Conservation (phyloP, 1,140 invertebrate species). For the Penaeus chinensis region DNA sequence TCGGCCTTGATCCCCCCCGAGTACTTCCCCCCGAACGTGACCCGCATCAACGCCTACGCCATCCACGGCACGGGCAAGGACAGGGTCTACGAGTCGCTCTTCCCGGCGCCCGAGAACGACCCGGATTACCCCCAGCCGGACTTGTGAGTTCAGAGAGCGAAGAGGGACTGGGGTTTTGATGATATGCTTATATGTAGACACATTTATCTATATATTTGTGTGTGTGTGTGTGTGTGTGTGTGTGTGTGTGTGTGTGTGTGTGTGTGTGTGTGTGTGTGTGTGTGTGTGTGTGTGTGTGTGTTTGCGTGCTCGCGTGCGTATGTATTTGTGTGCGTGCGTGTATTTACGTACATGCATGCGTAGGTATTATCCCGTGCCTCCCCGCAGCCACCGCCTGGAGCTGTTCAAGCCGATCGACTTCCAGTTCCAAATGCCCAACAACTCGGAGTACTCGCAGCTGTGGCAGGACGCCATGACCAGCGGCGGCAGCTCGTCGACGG, state of each 20-base stretch:
- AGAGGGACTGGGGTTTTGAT: no score
- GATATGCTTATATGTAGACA: no score
- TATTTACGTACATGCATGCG: background rate
- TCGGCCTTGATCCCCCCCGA: slow-evolving; percentile 67
- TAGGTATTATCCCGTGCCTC: background rate
- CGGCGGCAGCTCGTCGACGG: background rate
- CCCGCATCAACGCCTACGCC: slow-evolving; percentile 72
- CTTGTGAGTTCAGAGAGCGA: slow-evolving; percentile 66
- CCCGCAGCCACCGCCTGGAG: slow-evolving; percentile 37
- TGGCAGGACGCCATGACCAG: slow-evolving; percentile 42
- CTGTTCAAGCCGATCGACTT: slow-evolving; percentile 55
- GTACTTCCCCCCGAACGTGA: slow-evolving; percentile 69
- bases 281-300: background rate
- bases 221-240: background rate
- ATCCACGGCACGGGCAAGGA: slow-evolving; percentile 70
- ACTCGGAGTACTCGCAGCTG: slow-evolving; percentile 42
- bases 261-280: background rate
- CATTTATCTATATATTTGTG: background rate
- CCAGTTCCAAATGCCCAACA: slow-evolving; percentile 45
- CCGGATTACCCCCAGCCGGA: slow-evolving; percentile 69
- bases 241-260: background rate
- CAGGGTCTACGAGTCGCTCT: slow-evolving; percentile 70
- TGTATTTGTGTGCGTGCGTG: no score
- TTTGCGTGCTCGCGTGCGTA: no score
- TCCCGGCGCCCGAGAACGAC: slow-evolving; percentile 66